Evolutionary conservation across 2,797 vertebrate species (phyloP).

Genomic region (Hydrophis major): DNA sequence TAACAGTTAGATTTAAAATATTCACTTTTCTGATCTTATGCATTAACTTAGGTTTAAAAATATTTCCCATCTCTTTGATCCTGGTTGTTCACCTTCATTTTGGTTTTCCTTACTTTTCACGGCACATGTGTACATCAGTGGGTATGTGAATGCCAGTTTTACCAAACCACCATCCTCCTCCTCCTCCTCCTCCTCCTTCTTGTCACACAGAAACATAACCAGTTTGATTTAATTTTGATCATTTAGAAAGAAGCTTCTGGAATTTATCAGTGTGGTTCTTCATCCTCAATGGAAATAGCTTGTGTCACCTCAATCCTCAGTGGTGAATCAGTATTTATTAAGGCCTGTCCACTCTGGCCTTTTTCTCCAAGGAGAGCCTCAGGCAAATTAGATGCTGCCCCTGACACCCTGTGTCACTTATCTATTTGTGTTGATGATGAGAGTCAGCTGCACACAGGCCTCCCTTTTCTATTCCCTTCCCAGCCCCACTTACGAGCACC

Average conservation of each 20-base stretch:
- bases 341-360: conserved; percentile 75
- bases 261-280: conserved; percentile 69
- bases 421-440: conserved; percentile 76
- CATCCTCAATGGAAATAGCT: conserved; percentile 61
- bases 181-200: accelerated
- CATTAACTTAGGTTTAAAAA: accelerated
- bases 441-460: conserved; percentile 76
- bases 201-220: conserved; percentile 3
- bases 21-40: not conserved
- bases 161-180: not conserved
- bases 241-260: conserved; percentile 60
- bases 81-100: accelerated
- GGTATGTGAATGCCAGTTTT: not conserved
- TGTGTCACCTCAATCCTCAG: conserved; percentile 68
- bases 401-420: conserved; percentile 70
- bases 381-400: conserved; percentile 68
- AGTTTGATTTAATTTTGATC: conserved; percentile 63
- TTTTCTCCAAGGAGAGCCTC: conserved; percentile 69
- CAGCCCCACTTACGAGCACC: conserved; percentile 77
- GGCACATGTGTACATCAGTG: not conserved
- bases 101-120: not conserved
- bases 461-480: conserved; percentile 65
- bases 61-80: not conserved
- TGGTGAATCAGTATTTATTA: conserved; percentile 78
- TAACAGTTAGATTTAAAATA: not conserved